Base-by-base conservation (phyloP, 2,113 vertebrate species). In the mouse (Mus musculus) region DNA sequence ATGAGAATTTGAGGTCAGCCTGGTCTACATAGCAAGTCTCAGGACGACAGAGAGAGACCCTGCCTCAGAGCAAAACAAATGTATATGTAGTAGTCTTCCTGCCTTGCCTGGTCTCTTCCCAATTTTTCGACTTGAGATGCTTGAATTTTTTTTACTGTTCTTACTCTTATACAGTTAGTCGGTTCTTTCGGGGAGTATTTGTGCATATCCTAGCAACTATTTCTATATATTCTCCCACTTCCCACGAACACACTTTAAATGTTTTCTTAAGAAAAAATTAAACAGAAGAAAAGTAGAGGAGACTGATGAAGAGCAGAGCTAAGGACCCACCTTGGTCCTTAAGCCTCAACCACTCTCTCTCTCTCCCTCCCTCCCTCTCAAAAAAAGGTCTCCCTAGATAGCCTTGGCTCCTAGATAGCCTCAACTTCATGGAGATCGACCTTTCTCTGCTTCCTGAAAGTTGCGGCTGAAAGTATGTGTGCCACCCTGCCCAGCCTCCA, bases 261-360 rank as follows among this genome's bases (percentile, higher is more conserved):
- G 54, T 88, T 78, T 92, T 90, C 87, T 95, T 52, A 39, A 92
- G 91, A 52, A 87, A 94, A 69, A 69, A 75, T 39, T 92, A 75
- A 94, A 78, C 88, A 54, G 63, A 54, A 3, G 39, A n/a, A 54
- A 82, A 56, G 71, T 9, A 73, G 56, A 39, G 28, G 39, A 56
- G 56, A 56, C 26, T 65, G 56, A 14, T 39, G 20, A 24, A 42
- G 1, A 7, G 17, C 33, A 80, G 17, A 36, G 49, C 1, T 28
- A 8, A 75, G 2, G 39, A n/a, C 71, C 46, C 61, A 7, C 36
- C 67, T 11, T 30, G 22, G 73, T 4, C 0, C 78, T 33, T n/a
- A 19, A 30, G 42, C 30, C 61, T 76, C 54, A 59, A 8, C 24
- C n/a, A 17, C 88, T 72, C 30, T 0, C 30, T 0, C 1, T 20